These are phyloP conservation scores for Hoplodrina ambigua DNA, from an alignment of 2,888 invertebrate species.

Conservation along the genomic window DNA sequence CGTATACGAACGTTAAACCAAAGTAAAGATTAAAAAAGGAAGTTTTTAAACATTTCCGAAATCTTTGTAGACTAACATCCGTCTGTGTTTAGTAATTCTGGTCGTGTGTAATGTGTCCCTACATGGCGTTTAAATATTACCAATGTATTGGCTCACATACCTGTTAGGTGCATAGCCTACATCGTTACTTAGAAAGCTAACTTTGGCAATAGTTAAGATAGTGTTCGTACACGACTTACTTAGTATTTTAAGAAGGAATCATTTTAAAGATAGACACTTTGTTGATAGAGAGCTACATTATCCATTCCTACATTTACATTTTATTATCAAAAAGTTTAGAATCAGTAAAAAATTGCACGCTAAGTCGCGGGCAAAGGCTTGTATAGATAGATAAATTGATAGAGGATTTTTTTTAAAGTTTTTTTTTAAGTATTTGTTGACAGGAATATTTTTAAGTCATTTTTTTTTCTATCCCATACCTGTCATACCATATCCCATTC, in stretches of 20 bases:
- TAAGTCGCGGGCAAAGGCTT: too few relatives aligned
- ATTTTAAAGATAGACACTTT: neutral
- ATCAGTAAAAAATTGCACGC: too few relatives aligned
- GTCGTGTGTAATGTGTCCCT: constrained; percentile 16
- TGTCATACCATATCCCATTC: too few relatives aligned
- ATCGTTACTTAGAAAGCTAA: constrained; percentile 38
- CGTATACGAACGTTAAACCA: too few relatives aligned
- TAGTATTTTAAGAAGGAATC: neutral
- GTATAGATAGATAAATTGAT: too few relatives aligned
- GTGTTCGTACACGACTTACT: neutral
- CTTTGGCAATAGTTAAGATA: constrained; percentile 24
- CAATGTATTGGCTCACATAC: constrained; percentile 26
- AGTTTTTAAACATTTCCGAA: constrained; percentile 8
- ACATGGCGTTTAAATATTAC: constrained; percentile 40
- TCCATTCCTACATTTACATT: too few relatives aligned
- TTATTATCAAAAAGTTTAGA: too few relatives aligned
- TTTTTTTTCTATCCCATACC: too few relatives aligned
- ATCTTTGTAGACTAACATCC: constrained; percentile 28
- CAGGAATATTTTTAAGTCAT: too few relatives aligned
- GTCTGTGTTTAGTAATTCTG: constrained; percentile 14
- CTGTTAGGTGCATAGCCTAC: constrained; percentile 23
- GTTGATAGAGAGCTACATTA: too few relatives aligned
- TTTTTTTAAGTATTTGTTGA: too few relatives aligned
- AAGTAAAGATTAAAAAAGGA: neutral
- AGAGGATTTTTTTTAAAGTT: too few relatives aligned